phyloP scores from a whole-genome alignment of 35 echinoderm and acorn worm species.

The Apostichopus californicus region DNA sequence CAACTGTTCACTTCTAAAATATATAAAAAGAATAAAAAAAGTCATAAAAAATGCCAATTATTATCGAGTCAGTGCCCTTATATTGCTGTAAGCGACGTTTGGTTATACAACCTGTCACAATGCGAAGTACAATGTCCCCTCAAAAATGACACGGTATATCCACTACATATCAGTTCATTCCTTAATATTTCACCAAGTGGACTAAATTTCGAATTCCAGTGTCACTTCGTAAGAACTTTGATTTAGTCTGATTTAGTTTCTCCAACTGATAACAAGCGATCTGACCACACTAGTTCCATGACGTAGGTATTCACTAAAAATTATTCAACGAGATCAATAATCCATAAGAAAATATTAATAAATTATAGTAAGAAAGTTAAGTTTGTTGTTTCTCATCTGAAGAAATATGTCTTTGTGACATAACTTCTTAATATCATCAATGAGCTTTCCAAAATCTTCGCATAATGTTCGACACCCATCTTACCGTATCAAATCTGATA shows the following conservation, averaged over 20 bases:
- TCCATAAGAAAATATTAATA: neutral
- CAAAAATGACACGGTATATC: neutral
- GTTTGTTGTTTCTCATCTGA: no score
- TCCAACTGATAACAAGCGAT: neutral
- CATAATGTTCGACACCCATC: no score
- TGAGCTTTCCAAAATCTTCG: no score
- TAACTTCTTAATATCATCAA: no score
- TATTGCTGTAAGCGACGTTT: neutral
- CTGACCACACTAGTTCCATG: neutral
- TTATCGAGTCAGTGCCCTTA: neutral
- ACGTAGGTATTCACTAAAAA: neutral
- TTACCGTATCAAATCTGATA: no score
- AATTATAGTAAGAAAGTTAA: no score
- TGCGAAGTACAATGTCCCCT: neutral
- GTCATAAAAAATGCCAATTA: neutral
- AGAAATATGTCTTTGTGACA: no score
- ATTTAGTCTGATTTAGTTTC: neutral
- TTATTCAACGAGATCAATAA: neutral
- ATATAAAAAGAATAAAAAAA: neutral
- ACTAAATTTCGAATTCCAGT: neutral
- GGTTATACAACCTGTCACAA: neutral
- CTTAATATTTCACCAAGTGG: neutral
- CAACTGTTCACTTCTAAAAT: neutral
- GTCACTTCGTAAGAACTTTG: neutral
- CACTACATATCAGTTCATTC: neutral